Conservation (phyloP, 1,140 invertebrate genomes). For the Palaemon carinicauda region DNA sequence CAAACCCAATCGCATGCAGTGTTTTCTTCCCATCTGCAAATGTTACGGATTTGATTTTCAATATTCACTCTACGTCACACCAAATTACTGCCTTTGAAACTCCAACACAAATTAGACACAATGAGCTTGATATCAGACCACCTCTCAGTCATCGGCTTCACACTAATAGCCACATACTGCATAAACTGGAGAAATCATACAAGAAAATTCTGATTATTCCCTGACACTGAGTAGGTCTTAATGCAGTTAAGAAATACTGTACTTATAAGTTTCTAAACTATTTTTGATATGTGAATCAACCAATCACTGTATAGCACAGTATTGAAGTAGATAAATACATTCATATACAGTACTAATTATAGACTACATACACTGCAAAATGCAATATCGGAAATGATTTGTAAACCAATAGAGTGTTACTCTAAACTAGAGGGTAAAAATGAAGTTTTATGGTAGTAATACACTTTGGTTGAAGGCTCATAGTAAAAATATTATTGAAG, state of each 20-base stretch:
- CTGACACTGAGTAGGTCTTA: constrained; percentile 20
- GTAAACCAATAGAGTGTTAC: no score
- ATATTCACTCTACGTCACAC: constrained; percentile 43
- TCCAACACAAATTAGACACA: constrained; percentile 44
- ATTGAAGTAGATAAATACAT: no score
- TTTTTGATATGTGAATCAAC: constrained; percentile 40
- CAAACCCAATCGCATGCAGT: not conserved
- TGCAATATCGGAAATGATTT: no score
- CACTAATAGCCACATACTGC: not conserved
- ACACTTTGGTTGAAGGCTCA: constrained; percentile 54
- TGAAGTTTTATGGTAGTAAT: constrained; percentile 30
- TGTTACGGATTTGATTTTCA: constrained; percentile 52
- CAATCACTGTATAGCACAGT: not conserved
- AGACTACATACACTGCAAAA: no score
- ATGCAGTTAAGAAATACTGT: constrained; percentile 4
- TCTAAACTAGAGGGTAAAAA: not conserved
- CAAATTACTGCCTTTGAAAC: constrained; percentile 32
- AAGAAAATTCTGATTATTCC: not conserved
- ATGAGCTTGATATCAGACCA: constrained; percentile 43
- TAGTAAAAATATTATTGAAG: constrained; percentile 41
- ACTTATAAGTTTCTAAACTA: constrained; percentile 17
- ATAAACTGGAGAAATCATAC: not conserved
- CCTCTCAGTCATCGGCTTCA: not conserved
- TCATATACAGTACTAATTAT: not conserved
- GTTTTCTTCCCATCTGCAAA: not conserved